Conservation (phyloP, 64 coral and sea anemone species). For the Orbicella faveolata region DNA sequence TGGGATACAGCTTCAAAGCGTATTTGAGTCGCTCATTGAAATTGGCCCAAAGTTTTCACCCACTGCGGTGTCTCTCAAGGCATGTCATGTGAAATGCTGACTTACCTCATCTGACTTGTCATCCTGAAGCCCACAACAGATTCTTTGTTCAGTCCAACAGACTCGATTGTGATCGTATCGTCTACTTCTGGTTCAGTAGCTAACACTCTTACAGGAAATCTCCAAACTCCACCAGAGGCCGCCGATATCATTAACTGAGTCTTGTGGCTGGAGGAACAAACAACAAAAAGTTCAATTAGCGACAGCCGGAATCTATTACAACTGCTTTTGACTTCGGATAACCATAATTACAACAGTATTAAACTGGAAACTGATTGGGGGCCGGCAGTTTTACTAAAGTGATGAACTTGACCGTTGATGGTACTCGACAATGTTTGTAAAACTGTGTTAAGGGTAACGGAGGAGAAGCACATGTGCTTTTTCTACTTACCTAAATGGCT, state of each 20-base stretch:
- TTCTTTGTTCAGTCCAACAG: slow-evolving; percentile 92
- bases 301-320: no score
- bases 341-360: no score
- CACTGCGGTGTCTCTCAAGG: background rate
- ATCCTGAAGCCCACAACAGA: slow-evolving; percentile 86
- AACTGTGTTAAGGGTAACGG: no score
- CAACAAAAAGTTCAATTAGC: background rate
- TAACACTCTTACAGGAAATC: slow-evolving; percentile 80
- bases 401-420: no score
- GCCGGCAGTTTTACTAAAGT: no score
- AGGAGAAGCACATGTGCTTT: no score
- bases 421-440: no score
- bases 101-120: slow-evolving; percentile 89
- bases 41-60: background rate
- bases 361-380: no score
- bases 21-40: background rate
- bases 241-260: slow-evolving; percentile 86
- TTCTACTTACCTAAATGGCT: slow-evolving; percentile 87
- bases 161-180: slow-evolving; percentile 89
- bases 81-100: background rate
- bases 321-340: no score
- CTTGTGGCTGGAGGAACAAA: slow-evolving; percentile 49
- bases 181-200: slow-evolving; percentile 94
- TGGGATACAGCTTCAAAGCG: no score
- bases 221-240: slow-evolving; percentile 89